Evolutionary conservation across 2,797 vertebrate species (phyloP).

Genomic region (Erethizon dorsatum): DNA sequence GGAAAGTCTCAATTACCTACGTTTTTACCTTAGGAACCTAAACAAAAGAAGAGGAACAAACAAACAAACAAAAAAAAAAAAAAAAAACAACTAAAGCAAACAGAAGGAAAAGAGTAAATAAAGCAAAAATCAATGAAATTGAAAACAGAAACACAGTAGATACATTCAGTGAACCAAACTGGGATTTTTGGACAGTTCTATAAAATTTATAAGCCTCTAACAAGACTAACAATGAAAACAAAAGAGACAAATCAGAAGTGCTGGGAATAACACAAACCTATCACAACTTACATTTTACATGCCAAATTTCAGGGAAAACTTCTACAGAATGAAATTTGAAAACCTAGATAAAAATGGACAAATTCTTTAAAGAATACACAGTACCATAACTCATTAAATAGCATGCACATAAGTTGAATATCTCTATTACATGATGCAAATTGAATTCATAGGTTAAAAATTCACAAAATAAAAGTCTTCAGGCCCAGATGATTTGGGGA

Average conservation of each 20-base stretch:
- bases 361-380: background rate
- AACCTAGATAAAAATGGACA: background rate
- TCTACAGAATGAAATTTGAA: background rate
- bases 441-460: background rate
- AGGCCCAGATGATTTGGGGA: background rate
- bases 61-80: too few relatives aligned
- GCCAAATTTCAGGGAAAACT: background rate
- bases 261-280: background rate
- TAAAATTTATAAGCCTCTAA: background rate
- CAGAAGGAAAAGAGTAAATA: background rate
- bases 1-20: background rate
- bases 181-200: background rate
- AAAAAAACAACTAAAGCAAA: background rate
- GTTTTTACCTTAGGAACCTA: background rate
- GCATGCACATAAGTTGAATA: background rate
- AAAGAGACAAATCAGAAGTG: background rate
- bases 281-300: background rate
- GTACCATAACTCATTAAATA: background rate
- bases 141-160: background rate
- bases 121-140: background rate
- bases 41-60: background rate
- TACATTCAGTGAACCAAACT: background rate
- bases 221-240: background rate
- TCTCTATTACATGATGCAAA: background rate
- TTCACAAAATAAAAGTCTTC: background rate